These are phyloP conservation scores for Perognathus longimembris DNA, from an alignment of 2,113 vertebrate species.

Conservation along the genomic window DNA sequence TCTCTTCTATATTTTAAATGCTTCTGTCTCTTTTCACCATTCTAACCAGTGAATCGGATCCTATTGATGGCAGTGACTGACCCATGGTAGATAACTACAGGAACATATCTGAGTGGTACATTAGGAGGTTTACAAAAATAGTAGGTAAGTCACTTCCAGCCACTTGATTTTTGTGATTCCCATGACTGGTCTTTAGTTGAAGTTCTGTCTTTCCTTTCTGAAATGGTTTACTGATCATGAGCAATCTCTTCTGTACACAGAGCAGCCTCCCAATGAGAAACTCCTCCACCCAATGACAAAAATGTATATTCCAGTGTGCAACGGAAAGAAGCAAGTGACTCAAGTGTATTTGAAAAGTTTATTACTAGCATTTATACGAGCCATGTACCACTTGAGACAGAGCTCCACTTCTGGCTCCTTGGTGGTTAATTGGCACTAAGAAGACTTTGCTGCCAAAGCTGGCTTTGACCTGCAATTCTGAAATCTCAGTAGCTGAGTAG, in stretches of 20 bases:
- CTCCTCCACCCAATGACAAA: not conserved
- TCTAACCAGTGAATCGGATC: not conserved
- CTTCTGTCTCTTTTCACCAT: not conserved
- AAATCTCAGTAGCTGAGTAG: no score
- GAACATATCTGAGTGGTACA: not conserved
- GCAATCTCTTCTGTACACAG: not conserved
- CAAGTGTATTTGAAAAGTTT: not conserved
- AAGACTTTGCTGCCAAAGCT: no score
- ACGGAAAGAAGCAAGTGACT: not conserved
- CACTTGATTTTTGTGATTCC: not conserved
- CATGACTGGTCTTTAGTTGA: not conserved
- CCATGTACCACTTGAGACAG: no score
- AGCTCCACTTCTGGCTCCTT: no score
- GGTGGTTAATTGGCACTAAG: no score
- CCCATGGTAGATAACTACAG: not conserved
- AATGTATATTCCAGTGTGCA: not conserved
- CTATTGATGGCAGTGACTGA: not conserved
- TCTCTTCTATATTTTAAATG: not conserved
- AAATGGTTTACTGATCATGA: not conserved
- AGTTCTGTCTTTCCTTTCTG: not conserved
- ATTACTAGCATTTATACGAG: no score
- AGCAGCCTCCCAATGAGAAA: not conserved
- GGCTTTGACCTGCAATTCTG: no score
- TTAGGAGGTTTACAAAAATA: not conserved
- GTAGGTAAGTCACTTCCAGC: fast-evolving